phyloP scores from a whole-genome alignment of 2,888 invertebrate genomes.

The Gibbula magus region DNA sequence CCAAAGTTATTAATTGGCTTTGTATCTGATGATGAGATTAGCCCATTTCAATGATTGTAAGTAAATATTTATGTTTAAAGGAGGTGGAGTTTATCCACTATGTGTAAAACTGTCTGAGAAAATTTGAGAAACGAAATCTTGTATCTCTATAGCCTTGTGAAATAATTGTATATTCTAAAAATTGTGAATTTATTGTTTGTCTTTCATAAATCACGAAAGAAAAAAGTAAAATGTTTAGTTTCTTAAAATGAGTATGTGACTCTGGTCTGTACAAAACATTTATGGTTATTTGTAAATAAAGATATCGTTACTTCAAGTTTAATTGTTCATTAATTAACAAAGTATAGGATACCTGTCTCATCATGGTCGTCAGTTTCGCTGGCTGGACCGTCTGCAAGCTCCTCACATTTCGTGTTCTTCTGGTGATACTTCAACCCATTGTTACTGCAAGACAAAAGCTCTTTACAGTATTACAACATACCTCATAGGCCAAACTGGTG shows the following conservation, averaged over 20 bases:
- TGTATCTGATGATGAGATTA: background rate
- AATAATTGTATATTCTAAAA: too few relatives aligned
- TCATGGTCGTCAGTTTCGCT: constrained; percentile 1
- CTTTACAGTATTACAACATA: background rate
- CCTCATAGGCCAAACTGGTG: too few relatives aligned
- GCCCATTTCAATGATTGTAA: too few relatives aligned
- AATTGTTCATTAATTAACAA: too few relatives aligned
- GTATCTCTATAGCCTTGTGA: too few relatives aligned
- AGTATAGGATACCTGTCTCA: background rate
- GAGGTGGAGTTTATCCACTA: too few relatives aligned
- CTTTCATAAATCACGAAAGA: too few relatives aligned
- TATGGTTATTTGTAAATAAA: background rate
- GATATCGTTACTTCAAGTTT: background rate
- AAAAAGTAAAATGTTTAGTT: too few relatives aligned
- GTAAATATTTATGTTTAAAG: too few relatives aligned
- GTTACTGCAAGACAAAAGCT: constrained; percentile 52
- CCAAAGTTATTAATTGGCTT: constrained; percentile 15
- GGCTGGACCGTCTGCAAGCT: constrained; percentile 17
- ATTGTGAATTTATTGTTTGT: too few relatives aligned
- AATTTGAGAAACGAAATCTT: too few relatives aligned
- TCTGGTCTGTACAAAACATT: background rate
- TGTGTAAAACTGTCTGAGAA: too few relatives aligned
- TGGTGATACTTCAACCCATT: constrained; percentile 71
- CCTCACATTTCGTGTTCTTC: constrained; percentile 65
- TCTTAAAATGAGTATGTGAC: background rate